These are phyloP conservation scores for Pangasius sanitwongsei DNA, from an alignment of 2,797 vertebrate species.

Conservation along the genomic window DNA sequence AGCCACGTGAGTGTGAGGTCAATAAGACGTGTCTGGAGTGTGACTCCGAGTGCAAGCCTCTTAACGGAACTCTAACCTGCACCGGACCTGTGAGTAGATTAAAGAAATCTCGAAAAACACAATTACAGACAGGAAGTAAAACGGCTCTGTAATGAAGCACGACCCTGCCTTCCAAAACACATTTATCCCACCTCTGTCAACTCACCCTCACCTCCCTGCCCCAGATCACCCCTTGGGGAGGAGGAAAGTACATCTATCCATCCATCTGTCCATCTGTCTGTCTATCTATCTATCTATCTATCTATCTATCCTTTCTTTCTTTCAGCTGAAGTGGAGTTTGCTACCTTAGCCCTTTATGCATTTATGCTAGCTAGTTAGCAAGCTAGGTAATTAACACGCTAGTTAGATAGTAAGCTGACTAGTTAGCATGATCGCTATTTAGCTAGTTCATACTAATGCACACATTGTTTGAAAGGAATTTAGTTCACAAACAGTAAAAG, in stretches of 20 bases:
- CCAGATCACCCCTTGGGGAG: background rate
- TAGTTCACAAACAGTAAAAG: background rate
- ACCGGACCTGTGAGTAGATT: slow-evolving; percentile 81
- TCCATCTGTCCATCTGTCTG: background rate
- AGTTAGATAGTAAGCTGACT: background rate
- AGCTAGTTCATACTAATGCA: background rate
- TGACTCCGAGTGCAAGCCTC: slow-evolving; percentile 84
- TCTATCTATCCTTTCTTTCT: background rate
- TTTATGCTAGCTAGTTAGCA: background rate
- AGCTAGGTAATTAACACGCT: background rate
- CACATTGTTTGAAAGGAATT: background rate
- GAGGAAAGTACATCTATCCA: background rate
- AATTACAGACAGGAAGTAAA: no score
- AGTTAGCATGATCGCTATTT: background rate
- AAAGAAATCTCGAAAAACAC: background rate
- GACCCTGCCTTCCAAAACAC: background rate
- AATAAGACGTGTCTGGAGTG: slow-evolving; percentile 84
- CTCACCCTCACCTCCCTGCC: background rate
- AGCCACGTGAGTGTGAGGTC: slow-evolving; percentile 81
- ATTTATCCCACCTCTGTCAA: background rate
- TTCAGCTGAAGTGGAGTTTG: background rate
- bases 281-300: background rate
- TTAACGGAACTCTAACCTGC: slow-evolving; percentile 82
- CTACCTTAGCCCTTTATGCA: background rate
- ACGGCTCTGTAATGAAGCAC: background rate